Percentiles rank a stretch among this genome's conserved stretches.
Conservation (phyloP, 2,113 vertebrate genomes). For the Muntiacus muntjak region DNA sequence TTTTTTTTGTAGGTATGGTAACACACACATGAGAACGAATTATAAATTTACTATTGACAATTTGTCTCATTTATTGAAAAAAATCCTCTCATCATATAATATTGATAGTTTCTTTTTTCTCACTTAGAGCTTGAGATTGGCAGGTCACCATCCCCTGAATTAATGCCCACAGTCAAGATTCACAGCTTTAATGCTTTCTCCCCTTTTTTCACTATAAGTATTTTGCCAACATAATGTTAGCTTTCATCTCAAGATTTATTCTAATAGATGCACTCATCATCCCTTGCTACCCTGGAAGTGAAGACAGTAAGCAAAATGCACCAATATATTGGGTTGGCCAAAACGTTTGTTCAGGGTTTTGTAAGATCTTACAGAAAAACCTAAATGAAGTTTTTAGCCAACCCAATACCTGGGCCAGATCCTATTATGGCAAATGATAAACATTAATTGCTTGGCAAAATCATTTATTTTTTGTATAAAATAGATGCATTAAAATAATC, state of each 20-base stretch:
- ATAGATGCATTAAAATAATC: background rate
- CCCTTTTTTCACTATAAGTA: background rate
- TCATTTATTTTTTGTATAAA: background rate
- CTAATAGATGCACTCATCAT: background rate
- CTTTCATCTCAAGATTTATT: background rate
- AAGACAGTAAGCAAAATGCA: background rate
- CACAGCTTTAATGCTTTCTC: background rate
- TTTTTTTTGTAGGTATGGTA: background rate
- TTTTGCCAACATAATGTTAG: background rate
- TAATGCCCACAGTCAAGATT: background rate
- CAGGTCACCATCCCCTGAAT: background rate
- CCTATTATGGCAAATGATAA: background rate
- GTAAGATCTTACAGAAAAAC: background rate
- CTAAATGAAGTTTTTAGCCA: background rate
- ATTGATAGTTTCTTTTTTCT: background rate
- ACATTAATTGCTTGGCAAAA: background rate
- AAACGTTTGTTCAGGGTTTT: background rate
- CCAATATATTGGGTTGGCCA: background rate
- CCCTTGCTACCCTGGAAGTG: background rate
- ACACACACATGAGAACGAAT: background rate
- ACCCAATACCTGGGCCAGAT: background rate
- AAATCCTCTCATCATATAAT: background rate
- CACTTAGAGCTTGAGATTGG: background rate
- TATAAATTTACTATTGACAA: background rate
- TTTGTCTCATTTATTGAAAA: background rate